phyloP scores from a whole-genome alignment of 2,797 vertebrate species.

The Brachyrhaphis roseni region DNA sequence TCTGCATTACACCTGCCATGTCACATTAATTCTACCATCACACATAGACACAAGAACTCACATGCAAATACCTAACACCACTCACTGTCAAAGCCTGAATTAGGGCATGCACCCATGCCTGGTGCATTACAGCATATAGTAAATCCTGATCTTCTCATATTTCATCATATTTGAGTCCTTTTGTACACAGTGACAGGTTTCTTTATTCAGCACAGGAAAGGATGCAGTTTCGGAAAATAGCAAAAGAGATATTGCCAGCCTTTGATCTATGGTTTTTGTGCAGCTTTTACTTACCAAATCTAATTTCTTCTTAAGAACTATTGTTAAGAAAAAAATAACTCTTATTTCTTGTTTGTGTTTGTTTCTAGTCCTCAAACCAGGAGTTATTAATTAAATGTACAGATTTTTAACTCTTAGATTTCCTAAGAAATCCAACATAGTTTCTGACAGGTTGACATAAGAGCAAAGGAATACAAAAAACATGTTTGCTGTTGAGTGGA shows the following conservation, averaged over 20 bases:
- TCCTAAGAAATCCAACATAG: background rate
- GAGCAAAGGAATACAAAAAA: background rate
- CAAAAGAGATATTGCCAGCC: background rate
- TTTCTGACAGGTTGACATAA: background rate
- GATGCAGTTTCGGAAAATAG: slow-evolving; percentile 7
- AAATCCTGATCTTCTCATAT: slow-evolving; percentile 61
- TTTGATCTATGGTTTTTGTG: background rate
- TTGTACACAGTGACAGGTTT: slow-evolving; percentile 46
- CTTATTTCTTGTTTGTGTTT: background rate
- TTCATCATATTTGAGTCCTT: slow-evolving; percentile 35
- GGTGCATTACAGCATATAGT: slow-evolving; percentile 37
- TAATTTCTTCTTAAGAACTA: background rate
- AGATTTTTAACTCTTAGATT: background rate
- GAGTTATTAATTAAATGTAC: background rate
- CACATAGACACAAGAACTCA: slow-evolving; percentile 62
- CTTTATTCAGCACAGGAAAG: slow-evolving; percentile 31
- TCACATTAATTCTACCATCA: slow-evolving; percentile 81
- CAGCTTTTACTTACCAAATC: background rate
- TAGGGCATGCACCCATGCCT: slow-evolving; percentile 41
- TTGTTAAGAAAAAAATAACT: background rate
- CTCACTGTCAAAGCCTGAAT: slow-evolving; percentile 44
- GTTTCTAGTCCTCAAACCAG: background rate
- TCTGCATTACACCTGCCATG: slow-evolving; percentile 77
- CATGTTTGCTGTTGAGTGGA: background rate
- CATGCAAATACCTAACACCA: slow-evolving; percentile 24